These are phyloP conservation scores for Bufo bufo DNA, from an alignment of 2,113 vertebrate species.

Conservation along the genomic window DNA sequence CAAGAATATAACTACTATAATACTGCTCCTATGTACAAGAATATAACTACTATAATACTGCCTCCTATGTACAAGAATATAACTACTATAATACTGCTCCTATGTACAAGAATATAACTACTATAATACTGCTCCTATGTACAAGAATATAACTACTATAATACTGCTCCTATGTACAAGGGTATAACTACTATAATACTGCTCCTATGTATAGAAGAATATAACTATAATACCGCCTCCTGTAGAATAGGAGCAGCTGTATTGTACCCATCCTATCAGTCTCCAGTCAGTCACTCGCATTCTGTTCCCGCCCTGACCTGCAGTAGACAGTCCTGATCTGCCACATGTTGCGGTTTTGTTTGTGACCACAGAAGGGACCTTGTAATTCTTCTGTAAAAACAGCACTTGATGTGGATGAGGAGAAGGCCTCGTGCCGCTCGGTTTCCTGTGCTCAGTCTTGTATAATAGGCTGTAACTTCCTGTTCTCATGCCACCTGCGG, in stretches of 20 bases:
- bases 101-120: constrained; percentile 3
- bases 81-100: constrained; percentile 11
- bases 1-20: constrained; percentile 16
- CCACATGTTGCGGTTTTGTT: background rate
- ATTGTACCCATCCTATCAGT: background rate
- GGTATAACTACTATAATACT: background rate
- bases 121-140: constrained; percentile 3
- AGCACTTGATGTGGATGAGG: background rate
- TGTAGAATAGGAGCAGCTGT: background rate
- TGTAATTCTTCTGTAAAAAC: background rate
- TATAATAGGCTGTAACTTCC: constrained; percentile 2
- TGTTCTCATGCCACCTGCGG: background rate
- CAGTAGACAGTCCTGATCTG: background rate
- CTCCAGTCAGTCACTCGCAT: background rate
- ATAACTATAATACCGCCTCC: background rate
- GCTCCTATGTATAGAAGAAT: background rate
- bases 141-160: background rate
- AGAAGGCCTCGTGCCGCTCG: background rate
- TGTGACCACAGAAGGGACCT: background rate
- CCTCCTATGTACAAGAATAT: background rate
- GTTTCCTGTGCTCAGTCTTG: constrained; percentile 4
- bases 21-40: background rate
- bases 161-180: background rate
- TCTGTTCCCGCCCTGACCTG: background rate
- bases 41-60: constrained; percentile 19